These are phyloP conservation scores for Drosophila neocordata DNA, from an alignment of 1,140 invertebrate species.

Conservation along the genomic window DNA sequence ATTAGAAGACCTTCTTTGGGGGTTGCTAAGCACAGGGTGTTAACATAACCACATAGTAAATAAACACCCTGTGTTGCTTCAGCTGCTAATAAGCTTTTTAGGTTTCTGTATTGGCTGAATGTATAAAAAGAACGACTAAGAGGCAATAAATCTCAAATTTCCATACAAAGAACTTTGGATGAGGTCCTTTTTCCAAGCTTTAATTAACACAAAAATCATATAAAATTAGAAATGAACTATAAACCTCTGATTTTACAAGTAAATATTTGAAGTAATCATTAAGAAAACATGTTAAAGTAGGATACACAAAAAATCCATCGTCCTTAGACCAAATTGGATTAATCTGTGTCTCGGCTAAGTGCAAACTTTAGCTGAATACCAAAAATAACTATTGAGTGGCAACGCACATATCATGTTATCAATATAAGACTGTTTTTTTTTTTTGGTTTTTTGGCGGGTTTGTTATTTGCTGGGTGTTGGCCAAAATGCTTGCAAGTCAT, in stretches of 20 bases:
- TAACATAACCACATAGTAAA: background rate
- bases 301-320: too few species aligned
- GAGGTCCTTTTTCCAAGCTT: too few species aligned
- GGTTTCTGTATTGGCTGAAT: background rate
- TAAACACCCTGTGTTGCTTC: conserved; percentile 4
- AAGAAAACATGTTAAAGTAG: too few species aligned
- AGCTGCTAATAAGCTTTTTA: background rate
- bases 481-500: background rate
- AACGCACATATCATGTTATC: background rate
- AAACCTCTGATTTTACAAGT: too few species aligned
- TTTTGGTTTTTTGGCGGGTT: background rate
- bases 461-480: background rate
- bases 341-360: background rate
- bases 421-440: background rate
- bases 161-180: too few species aligned
- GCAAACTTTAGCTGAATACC: background rate
- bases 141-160: background rate
- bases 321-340: background rate
- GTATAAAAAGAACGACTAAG: background rate
- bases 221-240: too few species aligned
- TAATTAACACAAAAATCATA: too few species aligned
- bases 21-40: conserved; percentile 42
- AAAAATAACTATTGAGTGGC: background rate
- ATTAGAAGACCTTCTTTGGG: conserved; percentile 29
- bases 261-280: too few species aligned